Evolutionary conservation across 2,888 invertebrate genomes (phyloP).

Genomic region (Ptilodon capucinus): DNA sequence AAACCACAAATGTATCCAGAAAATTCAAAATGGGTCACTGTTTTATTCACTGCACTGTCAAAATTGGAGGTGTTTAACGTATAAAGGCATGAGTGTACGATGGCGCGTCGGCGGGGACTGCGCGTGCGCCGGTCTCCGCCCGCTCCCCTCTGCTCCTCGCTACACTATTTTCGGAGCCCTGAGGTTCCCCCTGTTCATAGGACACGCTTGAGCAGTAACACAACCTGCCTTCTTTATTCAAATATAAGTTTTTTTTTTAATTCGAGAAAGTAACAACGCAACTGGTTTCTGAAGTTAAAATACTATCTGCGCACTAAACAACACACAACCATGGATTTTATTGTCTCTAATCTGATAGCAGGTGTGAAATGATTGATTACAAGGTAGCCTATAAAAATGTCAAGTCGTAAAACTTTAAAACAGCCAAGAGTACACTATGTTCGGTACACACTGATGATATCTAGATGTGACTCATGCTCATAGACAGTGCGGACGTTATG

Average conservation of each 20-base stretch:
- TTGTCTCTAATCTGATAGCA: not conserved
- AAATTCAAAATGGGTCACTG: conserved; percentile 8
- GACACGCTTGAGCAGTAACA: conserved; percentile 18
- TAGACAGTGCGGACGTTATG: not conserved
- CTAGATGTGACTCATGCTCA: not conserved
- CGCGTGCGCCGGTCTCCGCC: conserved; percentile 43
- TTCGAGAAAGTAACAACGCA: no score
- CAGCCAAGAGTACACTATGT: not conserved
- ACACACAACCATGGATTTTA: not conserved
- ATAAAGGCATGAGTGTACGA: conserved; percentile 33
- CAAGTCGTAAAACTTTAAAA: not conserved
- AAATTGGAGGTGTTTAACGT: conserved; percentile 1
- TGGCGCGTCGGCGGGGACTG: conserved; percentile 51
- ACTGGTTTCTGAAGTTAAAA: no score
- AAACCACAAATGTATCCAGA: conserved; percentile 1
- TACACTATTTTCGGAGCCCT: conserved; percentile 66
- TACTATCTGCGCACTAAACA: not conserved
- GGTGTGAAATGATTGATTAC: not conserved
- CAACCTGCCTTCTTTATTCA: conserved; percentile 1
- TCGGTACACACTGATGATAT: no score
- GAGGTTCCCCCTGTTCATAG: conserved; percentile 39
- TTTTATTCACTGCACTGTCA: conserved; percentile 24
- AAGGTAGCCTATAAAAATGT: not conserved
- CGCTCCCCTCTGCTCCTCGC: conserved; percentile 42
- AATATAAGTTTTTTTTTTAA: no score